Conservation (phyloP, 2,113 vertebrate genomes). For the Perognathus longimembris region DNA sequence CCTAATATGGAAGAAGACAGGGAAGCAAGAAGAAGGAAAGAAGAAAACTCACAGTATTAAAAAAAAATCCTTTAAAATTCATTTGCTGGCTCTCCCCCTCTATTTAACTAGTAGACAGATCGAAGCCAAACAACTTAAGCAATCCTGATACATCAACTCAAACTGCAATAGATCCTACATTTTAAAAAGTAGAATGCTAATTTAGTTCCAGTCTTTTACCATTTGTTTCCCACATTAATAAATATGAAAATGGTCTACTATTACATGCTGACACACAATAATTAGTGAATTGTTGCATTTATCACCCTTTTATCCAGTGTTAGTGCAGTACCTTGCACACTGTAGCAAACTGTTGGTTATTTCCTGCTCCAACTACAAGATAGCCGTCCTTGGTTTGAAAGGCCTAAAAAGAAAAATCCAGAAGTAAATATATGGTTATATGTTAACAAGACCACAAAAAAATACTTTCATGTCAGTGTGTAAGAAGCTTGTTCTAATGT, state of each 20-base stretch:
- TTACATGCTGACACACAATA: neutral
- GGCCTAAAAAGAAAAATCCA: constrained; percentile 82
- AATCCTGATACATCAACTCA: constrained; percentile 41
- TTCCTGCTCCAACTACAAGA: constrained; percentile 94
- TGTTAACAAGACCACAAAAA: neutral
- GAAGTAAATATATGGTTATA: constrained; percentile 20
- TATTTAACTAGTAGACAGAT: neutral
- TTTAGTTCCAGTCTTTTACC: neutral
- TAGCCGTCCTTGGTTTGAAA: constrained; percentile 95
- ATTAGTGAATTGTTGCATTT: neutral
- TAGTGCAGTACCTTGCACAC: constrained; percentile 91
- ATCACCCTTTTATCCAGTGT: neutral
- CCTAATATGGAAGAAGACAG: neutral
- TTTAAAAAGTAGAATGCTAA: neutral
- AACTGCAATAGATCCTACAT: neutral
- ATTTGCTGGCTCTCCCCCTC: neutral
- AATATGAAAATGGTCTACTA: neutral
- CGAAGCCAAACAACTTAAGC: neutral
- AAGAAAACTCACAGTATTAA: neutral
- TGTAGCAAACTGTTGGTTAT: constrained; percentile 92
- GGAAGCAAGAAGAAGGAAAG: neutral
- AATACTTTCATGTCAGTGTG: constrained; percentile 1
- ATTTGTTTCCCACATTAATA: neutral
- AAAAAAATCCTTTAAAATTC: constrained; percentile 10
- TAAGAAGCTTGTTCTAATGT: neutral